Evolutionary conservation across 2,113 vertebrate species (phyloP).

Genomic region (Atractosteus spatula): DNA sequence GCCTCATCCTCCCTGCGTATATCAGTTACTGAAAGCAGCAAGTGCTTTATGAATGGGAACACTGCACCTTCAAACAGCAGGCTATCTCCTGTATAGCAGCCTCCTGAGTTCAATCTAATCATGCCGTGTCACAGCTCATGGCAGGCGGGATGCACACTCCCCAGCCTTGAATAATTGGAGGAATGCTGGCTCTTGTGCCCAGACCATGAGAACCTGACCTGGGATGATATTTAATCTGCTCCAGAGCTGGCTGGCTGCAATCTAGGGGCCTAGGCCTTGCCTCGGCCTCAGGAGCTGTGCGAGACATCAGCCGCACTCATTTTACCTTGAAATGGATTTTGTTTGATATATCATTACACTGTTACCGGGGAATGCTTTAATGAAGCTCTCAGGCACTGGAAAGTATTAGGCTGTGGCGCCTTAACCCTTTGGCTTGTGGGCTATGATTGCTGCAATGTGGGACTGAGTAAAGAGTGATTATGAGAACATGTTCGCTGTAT

Average conservation of each 20-base stretch:
- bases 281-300: constrained; percentile 45
- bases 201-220: constrained; percentile 62
- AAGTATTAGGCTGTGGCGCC: constrained; percentile 53
- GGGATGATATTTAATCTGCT: constrained; percentile 71
- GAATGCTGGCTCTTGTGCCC: constrained; percentile 67
- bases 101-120: constrained; percentile 70
- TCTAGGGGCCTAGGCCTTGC: constrained; percentile 42
- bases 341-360: constrained; percentile 50
- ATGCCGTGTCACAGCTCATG: constrained; percentile 63
- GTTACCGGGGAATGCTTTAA: constrained; percentile 58
- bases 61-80: constrained; percentile 21
- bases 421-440: constrained; percentile 28
- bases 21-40: constrained; percentile 11
- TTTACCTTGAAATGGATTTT: constrained; percentile 43
- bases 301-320: constrained; percentile 45
- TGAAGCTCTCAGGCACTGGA: constrained; percentile 52
- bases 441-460: constrained; percentile 42
- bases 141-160: constrained; percentile 58
- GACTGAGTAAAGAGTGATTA: neutral
- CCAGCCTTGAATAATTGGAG: constrained; percentile 63
- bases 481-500: neutral
- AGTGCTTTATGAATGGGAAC: constrained; percentile 4
- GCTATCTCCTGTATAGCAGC: constrained; percentile 54
- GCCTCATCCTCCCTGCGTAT: neutral
- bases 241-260: constrained; percentile 57